Evolutionary conservation across 2,888 invertebrate species (phyloP), one percentile per base, ranked within the genome.

Genomic region (Xestia c-nigrum): DNA sequence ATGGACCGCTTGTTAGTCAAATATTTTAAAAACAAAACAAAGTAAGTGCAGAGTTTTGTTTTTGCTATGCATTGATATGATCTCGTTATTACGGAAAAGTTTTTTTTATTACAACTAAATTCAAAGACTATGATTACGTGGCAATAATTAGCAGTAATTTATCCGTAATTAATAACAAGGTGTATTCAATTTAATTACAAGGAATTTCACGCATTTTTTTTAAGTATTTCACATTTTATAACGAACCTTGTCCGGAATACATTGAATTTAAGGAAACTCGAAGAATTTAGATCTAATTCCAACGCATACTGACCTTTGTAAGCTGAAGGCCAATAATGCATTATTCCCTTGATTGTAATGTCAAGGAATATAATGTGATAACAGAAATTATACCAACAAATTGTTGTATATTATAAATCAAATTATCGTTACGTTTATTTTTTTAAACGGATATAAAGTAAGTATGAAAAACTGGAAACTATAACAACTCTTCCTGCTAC

Each of bases 171-270:
- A 59, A 55, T 64, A 38, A 40, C 40, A 67, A 69, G 16, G 46
- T 72, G 55, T n/a, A 40, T 31, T 9, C 31, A 63, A 38, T 55
- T 72, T 66, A 66, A 68, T 59, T 9, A 50, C n/a, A 57, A 69
- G 50, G 75, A 77, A 83, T 76, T 43, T 66, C 19, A 55, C n/a
- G 70, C 43, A 12, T 21, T 66, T 66, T 79, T 38, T 55, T 9
- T 57, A 80, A 72, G 7, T 72, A 46, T 24, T 71, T 81, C 46
- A 63, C 55, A 75, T 81, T 61, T 84, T 73, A 73, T 0, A 52
- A 57, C 16, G 64, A 52, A 59, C 72, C 76, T 85, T 73, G 80
- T 63, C 68, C 71, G 63, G 38, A 76, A 82, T 72, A 72, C 59
- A 52, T 52, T 43, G 12, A 76, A 74, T 61, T 74, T 64, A 24